Conservation (phyloP, 2,888 invertebrate species). For the Drosophila subquinaria region DNA sequence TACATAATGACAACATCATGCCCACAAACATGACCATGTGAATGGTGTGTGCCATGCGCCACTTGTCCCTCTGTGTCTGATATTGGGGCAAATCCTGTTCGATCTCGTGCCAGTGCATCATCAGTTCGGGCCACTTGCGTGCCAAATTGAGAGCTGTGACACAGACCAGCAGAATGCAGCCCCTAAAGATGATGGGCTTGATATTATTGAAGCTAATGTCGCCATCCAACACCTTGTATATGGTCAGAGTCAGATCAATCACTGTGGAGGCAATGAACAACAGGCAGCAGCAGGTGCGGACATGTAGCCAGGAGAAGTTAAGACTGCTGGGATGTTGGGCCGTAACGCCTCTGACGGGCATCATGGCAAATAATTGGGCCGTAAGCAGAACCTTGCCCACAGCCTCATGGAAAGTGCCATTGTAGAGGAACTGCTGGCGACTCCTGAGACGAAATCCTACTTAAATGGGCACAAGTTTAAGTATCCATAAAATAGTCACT, state of each 20-base stretch:
- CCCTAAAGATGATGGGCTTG: slow-evolving; percentile 83
- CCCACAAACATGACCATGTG: slow-evolving; percentile 85
- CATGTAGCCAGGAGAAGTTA: slow-evolving; percentile 82
- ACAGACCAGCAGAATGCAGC: slow-evolving; percentile 71
- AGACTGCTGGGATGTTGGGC: slow-evolving; percentile 85
- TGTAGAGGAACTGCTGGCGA: slow-evolving; percentile 76
- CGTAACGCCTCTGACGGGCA: slow-evolving; percentile 87
- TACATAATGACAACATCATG: slow-evolving; percentile 86
- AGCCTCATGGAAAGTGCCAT: slow-evolving; percentile 84
- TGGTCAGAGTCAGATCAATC: slow-evolving; percentile 62
- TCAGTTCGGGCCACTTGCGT: slow-evolving; percentile 86
- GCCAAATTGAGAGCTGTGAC: slow-evolving; percentile 86
- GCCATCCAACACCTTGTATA: slow-evolving; percentile 71
- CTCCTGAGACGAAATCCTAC: slow-evolving; percentile 55
- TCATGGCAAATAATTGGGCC: slow-evolving; percentile 87
- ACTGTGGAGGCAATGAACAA: slow-evolving; percentile 61
- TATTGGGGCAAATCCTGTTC: slow-evolving; percentile 85
- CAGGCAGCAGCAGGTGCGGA: slow-evolving; percentile 78
- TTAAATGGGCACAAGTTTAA: background rate
- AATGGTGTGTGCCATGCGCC: slow-evolving; percentile 83
- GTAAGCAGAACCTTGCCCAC: slow-evolving; percentile 83
- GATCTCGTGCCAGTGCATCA: slow-evolving; percentile 86
- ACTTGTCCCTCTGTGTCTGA: slow-evolving; percentile 78
- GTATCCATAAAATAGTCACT: background rate
- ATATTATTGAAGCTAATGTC: slow-evolving; percentile 81